Percentiles rank a stretch among this genome's conserved stretches.
phyloP scores from a whole-genome alignment of 1,140 invertebrate genomes.

The Sycophila sp. region DNA sequence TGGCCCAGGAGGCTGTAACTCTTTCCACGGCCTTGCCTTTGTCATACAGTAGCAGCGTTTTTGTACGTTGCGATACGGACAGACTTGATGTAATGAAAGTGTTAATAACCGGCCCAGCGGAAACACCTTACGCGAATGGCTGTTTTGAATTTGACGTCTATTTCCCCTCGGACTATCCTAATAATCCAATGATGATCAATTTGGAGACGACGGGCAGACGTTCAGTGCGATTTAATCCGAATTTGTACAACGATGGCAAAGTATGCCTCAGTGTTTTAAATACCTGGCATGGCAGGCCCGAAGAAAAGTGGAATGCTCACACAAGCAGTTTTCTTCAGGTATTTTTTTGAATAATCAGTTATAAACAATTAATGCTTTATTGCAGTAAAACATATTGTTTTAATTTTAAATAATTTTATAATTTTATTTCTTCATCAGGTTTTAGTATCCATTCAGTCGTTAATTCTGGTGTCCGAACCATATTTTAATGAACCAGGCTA shows the following conservation, averaged over 20 bases:
- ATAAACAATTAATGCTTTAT: neutral
- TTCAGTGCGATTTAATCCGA: constrained; percentile 95
- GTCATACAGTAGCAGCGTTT: constrained; percentile 93
- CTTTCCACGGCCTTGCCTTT: constrained; percentile 93
- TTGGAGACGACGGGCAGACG: constrained; percentile 94
- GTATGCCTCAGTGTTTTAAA: constrained; percentile 96
- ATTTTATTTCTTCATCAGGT: constrained; percentile 69
- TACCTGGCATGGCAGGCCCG: constrained; percentile 98
- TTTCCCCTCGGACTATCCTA: constrained; percentile 88
- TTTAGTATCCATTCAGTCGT: constrained; percentile 93
- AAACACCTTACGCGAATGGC: constrained; percentile 90
- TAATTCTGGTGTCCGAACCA: constrained; percentile 95
- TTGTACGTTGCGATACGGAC: constrained; percentile 94
- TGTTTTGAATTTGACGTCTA: constrained; percentile 93
- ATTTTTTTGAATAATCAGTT: constrained; percentile 15
- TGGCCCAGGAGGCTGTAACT: constrained; percentile 96
- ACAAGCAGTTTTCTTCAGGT: constrained; percentile 96
- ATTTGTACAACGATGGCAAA: constrained; percentile 97
- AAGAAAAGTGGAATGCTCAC: constrained; percentile 98
- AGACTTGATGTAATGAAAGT: constrained; percentile 96
- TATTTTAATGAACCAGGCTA: constrained; percentile 99
- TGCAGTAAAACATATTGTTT: neutral
- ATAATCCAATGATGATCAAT: constrained; percentile 86
- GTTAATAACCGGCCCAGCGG: constrained; percentile 89
- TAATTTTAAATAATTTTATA: neutral